phyloP scores from a whole-genome alignment of 2,888 invertebrate species.

The Ophion costatus region DNA sequence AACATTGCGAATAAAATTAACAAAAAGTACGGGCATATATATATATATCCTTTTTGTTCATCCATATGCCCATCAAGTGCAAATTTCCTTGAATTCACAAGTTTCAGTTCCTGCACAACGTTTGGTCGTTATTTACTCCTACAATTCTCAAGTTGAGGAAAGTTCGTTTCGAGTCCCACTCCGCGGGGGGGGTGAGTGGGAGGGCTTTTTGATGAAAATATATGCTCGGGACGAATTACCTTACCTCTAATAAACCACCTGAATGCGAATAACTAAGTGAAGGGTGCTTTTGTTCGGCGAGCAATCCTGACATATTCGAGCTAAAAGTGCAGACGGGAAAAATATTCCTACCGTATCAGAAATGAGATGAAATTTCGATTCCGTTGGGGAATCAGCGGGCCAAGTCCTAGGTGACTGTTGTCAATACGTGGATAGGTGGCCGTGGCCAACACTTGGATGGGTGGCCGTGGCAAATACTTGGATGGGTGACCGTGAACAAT shows the following conservation, averaged over 20 bases:
- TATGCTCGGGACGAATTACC: conserved; percentile 11
- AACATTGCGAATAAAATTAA: neutral
- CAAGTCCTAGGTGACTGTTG: too few relatives aligned
- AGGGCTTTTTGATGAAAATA: conserved; percentile 10
- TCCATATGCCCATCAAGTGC: neutral
- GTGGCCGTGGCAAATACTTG: too few relatives aligned
- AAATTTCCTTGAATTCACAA: conserved; percentile 2
- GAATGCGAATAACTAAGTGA: conserved; percentile 21
- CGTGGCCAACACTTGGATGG: too few relatives aligned
- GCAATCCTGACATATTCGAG: neutral
- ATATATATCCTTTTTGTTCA: neutral
- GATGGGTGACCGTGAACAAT: too few relatives aligned
- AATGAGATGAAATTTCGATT: neutral
- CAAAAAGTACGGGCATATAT: neutral
- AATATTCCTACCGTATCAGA: neutral
- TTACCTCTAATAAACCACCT: conserved; percentile 29
- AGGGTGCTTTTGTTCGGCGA: neutral
- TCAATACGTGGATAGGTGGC: too few relatives aligned
- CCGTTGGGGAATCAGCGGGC: neutral
- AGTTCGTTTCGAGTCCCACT: conserved; percentile 6
- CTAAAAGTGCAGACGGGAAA: too few relatives aligned
- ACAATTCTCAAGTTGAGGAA: conserved; percentile 25
- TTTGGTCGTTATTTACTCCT: conserved; percentile 27
- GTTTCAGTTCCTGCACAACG: neutral
- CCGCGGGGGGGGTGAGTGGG: neutral